Conservation (phyloP, 2,888 invertebrate genomes). For the Margaritifera margaritifera region DNA sequence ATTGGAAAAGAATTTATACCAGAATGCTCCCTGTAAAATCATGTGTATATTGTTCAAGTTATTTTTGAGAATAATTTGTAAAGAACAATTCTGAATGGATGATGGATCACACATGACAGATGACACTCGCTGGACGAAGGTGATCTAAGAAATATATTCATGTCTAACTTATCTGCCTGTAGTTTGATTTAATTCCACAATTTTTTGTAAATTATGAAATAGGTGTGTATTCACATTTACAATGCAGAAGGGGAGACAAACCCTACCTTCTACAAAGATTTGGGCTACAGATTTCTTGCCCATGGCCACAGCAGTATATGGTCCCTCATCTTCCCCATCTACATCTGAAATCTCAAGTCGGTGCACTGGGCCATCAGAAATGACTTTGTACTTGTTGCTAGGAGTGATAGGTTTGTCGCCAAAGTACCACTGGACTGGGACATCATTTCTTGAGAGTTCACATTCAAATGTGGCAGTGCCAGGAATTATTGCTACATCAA, state of each 20-base stretch:
- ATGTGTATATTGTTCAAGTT: too few relatives aligned
- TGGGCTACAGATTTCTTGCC: constrained; percentile 66
- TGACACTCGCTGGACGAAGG: too few relatives aligned
- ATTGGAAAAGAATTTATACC: too few relatives aligned
- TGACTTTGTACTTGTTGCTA: constrained; percentile 64
- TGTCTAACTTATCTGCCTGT: too few relatives aligned
- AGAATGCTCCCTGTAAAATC: too few relatives aligned
- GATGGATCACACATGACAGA: too few relatives aligned
- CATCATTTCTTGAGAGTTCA: constrained; percentile 84
- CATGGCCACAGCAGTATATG: constrained; percentile 61
- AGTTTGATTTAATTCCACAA: too few relatives aligned
- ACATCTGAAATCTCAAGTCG: constrained; percentile 60
- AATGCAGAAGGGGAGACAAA: background rate
- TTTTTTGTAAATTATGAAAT: too few relatives aligned
- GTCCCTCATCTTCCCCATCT: constrained; percentile 64
- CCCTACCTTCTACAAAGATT: constrained; percentile 67
- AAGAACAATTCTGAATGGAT: too few relatives aligned
- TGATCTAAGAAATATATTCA: too few relatives aligned
- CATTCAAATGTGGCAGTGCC: constrained; percentile 78
- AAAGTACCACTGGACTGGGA: constrained; percentile 79
- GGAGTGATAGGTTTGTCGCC: constrained; percentile 89
- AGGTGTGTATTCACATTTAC: too few relatives aligned
- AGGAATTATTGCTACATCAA: constrained; percentile 62
- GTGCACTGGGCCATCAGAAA: constrained; percentile 63
- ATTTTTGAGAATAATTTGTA: too few relatives aligned